Conservation (phyloP, 2,797 vertebrate species). For the Acanthurus lineatus region DNA sequence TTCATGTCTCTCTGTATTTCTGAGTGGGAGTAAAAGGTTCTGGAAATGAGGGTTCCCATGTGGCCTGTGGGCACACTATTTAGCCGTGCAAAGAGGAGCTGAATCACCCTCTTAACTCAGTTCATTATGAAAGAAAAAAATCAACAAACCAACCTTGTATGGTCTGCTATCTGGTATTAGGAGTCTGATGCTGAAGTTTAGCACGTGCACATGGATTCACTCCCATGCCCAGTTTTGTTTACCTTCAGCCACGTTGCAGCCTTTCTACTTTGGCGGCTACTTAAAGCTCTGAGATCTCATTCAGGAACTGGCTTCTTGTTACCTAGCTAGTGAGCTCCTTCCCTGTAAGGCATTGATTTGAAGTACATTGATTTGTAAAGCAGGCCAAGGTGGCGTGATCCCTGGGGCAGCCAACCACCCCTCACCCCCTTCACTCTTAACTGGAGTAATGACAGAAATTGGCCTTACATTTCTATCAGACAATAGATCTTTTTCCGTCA, state of each 20-base stretch:
- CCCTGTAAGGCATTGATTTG: slow-evolving; percentile 19
- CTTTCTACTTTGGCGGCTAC: slow-evolving; percentile 6
- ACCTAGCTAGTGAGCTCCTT: not conserved
- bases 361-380: slow-evolving; percentile 30
- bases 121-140: not conserved
- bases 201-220: slow-evolving; percentile 3
- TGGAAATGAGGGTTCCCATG: slow-evolving; percentile 39
- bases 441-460: slow-evolving; percentile 6
- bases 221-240: slow-evolving; percentile 30
- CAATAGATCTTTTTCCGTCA: not conserved
- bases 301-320: not conserved
- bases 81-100: slow-evolving; percentile 53
- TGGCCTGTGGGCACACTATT: slow-evolving; percentile 60
- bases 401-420: not conserved
- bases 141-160: not conserved
- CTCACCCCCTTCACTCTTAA: not conserved
- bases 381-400: not conserved
- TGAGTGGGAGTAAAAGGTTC: slow-evolving; percentile 48
- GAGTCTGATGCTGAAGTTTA: not conserved
- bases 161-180: not conserved
- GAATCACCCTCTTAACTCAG: not conserved
- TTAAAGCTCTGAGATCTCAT: not conserved
- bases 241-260: slow-evolving; percentile 7
- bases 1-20: slow-evolving; percentile 22
- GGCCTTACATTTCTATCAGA: not conserved